Evolutionary conservation across 2,888 invertebrate species (phyloP), one percentile per base, ranked within the genome.

Genomic region (Plagodis dolabraria): DNA sequence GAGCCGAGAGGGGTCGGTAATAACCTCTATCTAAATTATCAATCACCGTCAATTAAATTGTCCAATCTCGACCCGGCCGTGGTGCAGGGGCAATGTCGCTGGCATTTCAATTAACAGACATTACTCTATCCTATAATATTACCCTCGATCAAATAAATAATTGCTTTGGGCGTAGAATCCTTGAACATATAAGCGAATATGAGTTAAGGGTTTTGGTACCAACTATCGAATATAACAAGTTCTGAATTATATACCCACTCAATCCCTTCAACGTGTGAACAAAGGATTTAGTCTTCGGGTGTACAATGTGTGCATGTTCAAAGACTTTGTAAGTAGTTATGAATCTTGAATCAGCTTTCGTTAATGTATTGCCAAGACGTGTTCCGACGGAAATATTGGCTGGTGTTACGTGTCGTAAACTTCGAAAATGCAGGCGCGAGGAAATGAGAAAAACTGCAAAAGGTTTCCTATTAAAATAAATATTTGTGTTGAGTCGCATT

Each of bases 11-110:
- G 70, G 74, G 68, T 70, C 68, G 64, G 67, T 73, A 72, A 75
- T 78, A 75, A 71, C 74, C 77, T 75, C 76, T 81, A 82, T 85
- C 84, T 83, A 80, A 85, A 83, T 85, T 84, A 85, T 85, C 82
- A 84, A 85, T 85, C 81, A 77, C 70, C 68, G 76, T 80, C 80
- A 80, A 79, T 85, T 84, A 82, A 85, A 83, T 81, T 80, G 79
- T 77, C 76, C 80, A 82, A 82, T 84, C 79, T 76, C 73, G 72
- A 53, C 53, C 53, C 60, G 67, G 60, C 64, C 68, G 62, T 73
- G 76, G 77, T 75, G 79, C 74, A 73, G 71, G 72, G 78, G 73
- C 79, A 73, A 75, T 74, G 80, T 75, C 71, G 78, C 72, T 70
- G 76, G 80, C 82, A 77, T 83, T 85, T 83, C 81, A 83, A 85